Evolutionary conservation across 2,113 vertebrate genomes (phyloP).

Genomic region (Microtus pennsylvanicus): DNA sequence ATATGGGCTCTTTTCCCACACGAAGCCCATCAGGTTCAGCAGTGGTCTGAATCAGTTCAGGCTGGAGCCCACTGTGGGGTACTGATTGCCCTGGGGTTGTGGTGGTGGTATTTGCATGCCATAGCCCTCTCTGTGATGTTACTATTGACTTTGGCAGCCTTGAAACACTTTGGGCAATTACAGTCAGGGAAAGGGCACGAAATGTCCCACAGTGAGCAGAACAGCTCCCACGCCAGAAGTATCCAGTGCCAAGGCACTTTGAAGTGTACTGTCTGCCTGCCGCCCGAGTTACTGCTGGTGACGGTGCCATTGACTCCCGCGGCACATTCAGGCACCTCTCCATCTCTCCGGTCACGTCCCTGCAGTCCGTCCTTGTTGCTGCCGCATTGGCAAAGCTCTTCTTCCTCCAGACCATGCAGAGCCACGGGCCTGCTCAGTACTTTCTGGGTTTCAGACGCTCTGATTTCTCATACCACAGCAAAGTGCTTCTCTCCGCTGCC

Average conservation of each 20-base stretch:
- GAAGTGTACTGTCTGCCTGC: background rate
- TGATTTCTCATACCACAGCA: background rate
- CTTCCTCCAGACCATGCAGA: background rate
- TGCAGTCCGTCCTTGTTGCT: background rate
- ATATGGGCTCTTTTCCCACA: fast-evolving
- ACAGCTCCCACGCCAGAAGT: background rate
- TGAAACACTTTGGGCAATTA: background rate
- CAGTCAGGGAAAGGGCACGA: background rate
- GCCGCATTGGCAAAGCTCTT: background rate
- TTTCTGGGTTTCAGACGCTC: background rate
- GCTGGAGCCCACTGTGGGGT: background rate
- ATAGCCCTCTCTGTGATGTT: background rate
- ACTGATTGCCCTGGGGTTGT: too few relatives aligned
- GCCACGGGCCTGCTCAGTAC: background rate
- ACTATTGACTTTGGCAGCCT: background rate
- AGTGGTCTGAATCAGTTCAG: background rate
- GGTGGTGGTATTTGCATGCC: background rate
- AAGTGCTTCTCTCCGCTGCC: background rate
- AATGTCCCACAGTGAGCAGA: background rate
- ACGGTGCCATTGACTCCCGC: background rate
- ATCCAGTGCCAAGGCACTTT: fast-evolving
- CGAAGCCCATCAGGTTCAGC: background rate
- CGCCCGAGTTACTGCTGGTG: background rate
- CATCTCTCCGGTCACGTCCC: fast-evolving
- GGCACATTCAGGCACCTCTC: fast-evolving